These are phyloP conservation scores for Agapostemon virescens DNA, from an alignment of 2,888 invertebrate species.

Conservation along the genomic window DNA sequence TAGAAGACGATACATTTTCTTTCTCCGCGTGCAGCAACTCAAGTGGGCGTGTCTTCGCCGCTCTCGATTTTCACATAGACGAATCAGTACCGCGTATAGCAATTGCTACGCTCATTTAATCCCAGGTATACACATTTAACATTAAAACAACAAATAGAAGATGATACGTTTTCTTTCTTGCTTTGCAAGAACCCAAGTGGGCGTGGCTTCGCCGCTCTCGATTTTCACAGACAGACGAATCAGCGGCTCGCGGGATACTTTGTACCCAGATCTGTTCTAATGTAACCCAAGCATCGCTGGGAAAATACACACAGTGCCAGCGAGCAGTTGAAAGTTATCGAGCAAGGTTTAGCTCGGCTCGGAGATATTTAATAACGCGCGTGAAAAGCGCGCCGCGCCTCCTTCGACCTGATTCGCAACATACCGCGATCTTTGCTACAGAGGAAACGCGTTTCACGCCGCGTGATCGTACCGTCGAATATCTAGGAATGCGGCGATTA, in stretches of 20 bases:
- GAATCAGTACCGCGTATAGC: no score
- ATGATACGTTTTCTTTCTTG: background rate
- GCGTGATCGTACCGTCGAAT: constrained; percentile 20
- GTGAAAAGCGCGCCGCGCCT: constrained; percentile 56
- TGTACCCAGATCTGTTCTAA: background rate
- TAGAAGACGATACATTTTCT: background rate
- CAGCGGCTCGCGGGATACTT: background rate
- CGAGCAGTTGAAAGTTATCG: constrained; percentile 52
- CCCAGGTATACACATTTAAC: no score
- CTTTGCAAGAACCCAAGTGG: background rate
- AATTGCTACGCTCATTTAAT: no score
- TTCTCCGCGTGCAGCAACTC: background rate
- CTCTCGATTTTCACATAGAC: no score
- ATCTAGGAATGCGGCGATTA: constrained; percentile 28
- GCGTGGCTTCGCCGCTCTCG: background rate
- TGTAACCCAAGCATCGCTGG: background rate
- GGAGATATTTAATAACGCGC: constrained; percentile 52
- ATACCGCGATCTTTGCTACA: constrained; percentile 22
- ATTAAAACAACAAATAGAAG: background rate
- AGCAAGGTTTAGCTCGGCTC: constrained; percentile 35
- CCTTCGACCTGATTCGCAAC: constrained; percentile 52
- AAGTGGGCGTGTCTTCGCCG: no score
- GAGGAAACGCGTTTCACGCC: constrained; percentile 42
- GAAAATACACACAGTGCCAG: background rate
- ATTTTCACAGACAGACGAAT: background rate